These are phyloP conservation scores for Rhinella marina DNA, from an alignment of 2,797 vertebrate genomes.

Conservation along the genomic window DNA sequence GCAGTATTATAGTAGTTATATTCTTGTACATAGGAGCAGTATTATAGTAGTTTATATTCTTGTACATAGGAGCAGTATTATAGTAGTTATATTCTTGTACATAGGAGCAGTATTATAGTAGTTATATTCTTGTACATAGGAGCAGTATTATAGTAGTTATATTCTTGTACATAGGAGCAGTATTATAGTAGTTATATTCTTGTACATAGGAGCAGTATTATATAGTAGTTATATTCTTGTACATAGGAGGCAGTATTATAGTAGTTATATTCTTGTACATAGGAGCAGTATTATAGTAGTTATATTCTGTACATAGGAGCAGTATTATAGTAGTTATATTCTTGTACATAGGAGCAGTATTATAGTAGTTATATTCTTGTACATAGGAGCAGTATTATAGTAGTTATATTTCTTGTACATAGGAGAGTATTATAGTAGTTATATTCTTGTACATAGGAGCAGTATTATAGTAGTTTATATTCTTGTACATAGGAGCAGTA, in stretches of 20 bases:
- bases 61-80: neutral
- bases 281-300: neutral
- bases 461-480: slow-evolving; percentile 32
- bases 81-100: slow-evolving; percentile 9
- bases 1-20: neutral
- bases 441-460: neutral
- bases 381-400: neutral
- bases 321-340: slow-evolving; percentile 9
- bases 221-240: slow-evolving; percentile 2
- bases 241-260: neutral
- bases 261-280: slow-evolving; percentile 13
- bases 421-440: neutral
- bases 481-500: slow-evolving; percentile 22
- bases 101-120: neutral
- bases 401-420: slow-evolving; percentile 5
- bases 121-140: neutral
- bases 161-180: neutral
- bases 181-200: slow-evolving; percentile 17
- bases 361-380: slow-evolving; percentile 9
- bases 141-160: neutral
- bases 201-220: slow-evolving; percentile 4
- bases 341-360: neutral
- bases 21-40: slow-evolving; percentile 2
- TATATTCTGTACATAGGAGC: neutral
- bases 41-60: neutral